phyloP scores from a whole-genome alignment of 2,888 invertebrate species.

The Folsomia candida region DNA sequence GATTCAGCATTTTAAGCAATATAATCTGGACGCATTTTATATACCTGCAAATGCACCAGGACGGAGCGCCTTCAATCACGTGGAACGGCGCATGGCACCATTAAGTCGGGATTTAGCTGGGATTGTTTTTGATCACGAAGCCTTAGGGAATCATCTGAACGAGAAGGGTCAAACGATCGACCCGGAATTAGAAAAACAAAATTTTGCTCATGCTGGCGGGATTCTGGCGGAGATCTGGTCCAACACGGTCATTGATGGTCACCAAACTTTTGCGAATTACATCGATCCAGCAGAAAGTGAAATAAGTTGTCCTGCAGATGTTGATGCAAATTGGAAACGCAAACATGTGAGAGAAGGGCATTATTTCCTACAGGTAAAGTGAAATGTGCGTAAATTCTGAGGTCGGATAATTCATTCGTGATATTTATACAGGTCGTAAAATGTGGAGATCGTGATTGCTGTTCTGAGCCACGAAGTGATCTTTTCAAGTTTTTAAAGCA shows the following conservation, averaged over 20 bases:
- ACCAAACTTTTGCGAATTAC: slow-evolving; percentile 16
- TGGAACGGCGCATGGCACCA: slow-evolving; percentile 33
- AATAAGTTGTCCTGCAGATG: too few species aligned
- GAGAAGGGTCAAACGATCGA: slow-evolving; percentile 45
- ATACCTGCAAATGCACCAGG: slow-evolving; percentile 32
- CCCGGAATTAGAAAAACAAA: slow-evolving; percentile 51
- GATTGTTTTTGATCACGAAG: slow-evolving; percentile 17
- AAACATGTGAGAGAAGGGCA: slow-evolving; percentile 9
- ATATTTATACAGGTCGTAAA: too few species aligned
- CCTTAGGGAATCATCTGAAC: slow-evolving; percentile 25
- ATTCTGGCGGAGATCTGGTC: slow-evolving; percentile 53
- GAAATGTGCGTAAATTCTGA: too few species aligned
- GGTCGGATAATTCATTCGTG: too few species aligned
- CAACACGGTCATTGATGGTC: slow-evolving; percentile 51
- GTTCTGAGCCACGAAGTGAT: too few species aligned
- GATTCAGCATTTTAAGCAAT: too few species aligned
- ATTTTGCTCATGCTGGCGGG: slow-evolving; percentile 53
- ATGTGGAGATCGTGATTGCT: too few species aligned
- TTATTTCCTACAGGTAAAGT: slow-evolving; percentile 21
- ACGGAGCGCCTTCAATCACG: slow-evolving; percentile 22
- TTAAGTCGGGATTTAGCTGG: slow-evolving; percentile 27
- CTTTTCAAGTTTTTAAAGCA: too few species aligned
- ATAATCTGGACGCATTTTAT: slow-evolving; percentile 24
- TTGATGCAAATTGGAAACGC: slow-evolving; percentile 5
- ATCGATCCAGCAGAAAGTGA: slow-evolving; percentile 3